A percentile compares a stretch with the other conserved stretches of the same genome.
phyloP scores from a whole-genome alignment of 2,113 vertebrate genomes.

The Pithys albifrons region DNA sequence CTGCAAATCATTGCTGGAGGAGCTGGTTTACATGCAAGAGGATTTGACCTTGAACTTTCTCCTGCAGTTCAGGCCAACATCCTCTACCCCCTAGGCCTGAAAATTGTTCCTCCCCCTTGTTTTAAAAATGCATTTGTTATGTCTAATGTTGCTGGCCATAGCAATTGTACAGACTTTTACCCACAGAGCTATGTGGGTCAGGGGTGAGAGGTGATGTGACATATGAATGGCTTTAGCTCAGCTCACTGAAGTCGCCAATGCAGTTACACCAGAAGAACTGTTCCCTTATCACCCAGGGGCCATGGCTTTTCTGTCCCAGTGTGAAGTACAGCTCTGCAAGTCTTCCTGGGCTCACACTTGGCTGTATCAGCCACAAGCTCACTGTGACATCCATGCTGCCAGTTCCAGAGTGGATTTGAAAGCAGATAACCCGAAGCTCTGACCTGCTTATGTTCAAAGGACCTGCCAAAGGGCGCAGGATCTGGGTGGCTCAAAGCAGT shows the following conservation, averaged over 20 bases:
- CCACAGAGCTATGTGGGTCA: slow-evolving; percentile 8
- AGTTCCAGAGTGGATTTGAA: background rate
- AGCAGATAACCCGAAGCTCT: background rate
- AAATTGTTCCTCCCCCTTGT: slow-evolving; percentile 9
- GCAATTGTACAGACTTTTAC: background rate
- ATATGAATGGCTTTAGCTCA: background rate
- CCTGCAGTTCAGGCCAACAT: slow-evolving; percentile 26
- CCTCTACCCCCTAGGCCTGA: slow-evolving; percentile 10
- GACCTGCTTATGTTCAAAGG: background rate
- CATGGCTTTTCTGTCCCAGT: background rate
- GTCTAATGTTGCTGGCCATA: slow-evolving; percentile 43
- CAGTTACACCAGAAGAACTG: background rate
- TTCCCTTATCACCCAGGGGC: background rate
- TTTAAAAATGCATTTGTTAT: slow-evolving; percentile 63
- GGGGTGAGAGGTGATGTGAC: slow-evolving; percentile 19
- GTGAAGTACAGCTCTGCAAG: background rate
- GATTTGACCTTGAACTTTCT: slow-evolving; percentile 46
- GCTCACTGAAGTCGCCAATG: background rate
- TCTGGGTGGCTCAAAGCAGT: background rate
- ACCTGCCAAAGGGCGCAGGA: background rate
- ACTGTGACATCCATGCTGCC: background rate
- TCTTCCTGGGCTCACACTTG: background rate
- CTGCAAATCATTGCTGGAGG: background rate
- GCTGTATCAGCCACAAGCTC: background rate
- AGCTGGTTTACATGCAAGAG: background rate